Base-by-base conservation (phyloP, 1,140 invertebrate species). In the Mylabris phalerata region DNA sequence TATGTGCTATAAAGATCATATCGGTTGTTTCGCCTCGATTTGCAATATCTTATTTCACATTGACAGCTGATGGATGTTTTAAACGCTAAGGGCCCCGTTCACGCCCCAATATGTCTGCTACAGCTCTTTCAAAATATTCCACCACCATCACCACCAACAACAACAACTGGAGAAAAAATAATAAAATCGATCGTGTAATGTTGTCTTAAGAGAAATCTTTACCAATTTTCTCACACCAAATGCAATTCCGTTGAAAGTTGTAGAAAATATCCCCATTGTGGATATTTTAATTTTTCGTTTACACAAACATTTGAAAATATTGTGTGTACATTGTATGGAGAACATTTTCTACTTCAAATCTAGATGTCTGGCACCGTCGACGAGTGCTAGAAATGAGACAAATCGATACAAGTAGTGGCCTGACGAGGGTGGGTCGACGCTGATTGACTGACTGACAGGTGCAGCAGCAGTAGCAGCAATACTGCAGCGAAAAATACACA, bases 41-140 rank as follows among this genome's bases (percentile, higher is more conserved):
- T 64, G 63, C 63, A 64, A 64, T 64, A 64, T 64, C 63, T 64
- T 64, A 64, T 42, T 64, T 57, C 45, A 19, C 26, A 42, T 40
- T 47, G 63, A 64, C 63, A 59, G 59, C 56, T 64, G 63, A 64
- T 64, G 63, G 63, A 64, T 64, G 56, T 32, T 32, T 32, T 32
- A 32, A 32, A 32, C 7, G 32, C 32, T 52, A 52, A 54, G 32
- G 32, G 51, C 51, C 3, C n/a, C 51, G 42, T 54, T 38, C 51
- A 54, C 51, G 46, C 51, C 51, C 51, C 32, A 46, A 25, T 9
- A 54, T 32, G 32, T 32, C 32, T 32, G 32, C 4, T 32, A 32
- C 32, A 32, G 7, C 32, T 32, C 32, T 4, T 32, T 32, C 4
- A 32, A 32, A 32, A 32, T 32, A 32, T 32, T 32, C 7, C 51